Conservation (phyloP, 2,113 vertebrate species). For the Festucalex cinctus region DNA sequence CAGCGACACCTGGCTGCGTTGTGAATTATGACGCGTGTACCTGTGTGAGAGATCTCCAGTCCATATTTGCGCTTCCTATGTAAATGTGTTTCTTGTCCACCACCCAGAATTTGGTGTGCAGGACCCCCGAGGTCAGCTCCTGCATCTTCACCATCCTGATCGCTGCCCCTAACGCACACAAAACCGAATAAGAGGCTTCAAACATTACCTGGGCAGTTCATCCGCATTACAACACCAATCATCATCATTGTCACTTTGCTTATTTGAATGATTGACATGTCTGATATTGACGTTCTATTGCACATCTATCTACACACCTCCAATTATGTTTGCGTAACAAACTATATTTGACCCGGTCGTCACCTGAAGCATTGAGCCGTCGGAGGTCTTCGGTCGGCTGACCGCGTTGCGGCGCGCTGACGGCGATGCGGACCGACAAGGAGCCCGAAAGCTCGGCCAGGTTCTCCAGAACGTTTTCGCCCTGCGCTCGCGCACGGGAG, state of each 20-base stretch:
- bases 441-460: conserved; percentile 68
- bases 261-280: not conserved
- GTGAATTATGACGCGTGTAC: conserved; percentile 50
- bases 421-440: conserved; percentile 75
- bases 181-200: not conserved
- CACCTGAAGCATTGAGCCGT: conserved; percentile 76
- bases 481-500: conserved; percentile 57
- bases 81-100: conserved; percentile 87
- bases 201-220: no score
- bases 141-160: conserved; percentile 80
- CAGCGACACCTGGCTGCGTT: not conserved
- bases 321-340: no score
- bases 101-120: conserved; percentile 95
- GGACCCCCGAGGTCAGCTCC: conserved; percentile 79
- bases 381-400: conserved; percentile 61
- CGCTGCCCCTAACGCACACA: conserved; percentile 72
- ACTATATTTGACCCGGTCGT: conserved; percentile 12
- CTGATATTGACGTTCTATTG: no score
- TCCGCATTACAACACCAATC: no score
- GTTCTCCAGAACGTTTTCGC: conserved; percentile 74
- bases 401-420: conserved; percentile 59
- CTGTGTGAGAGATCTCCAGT: conserved; percentile 94
- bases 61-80: conserved; percentile 94
- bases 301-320: no score
- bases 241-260: not conserved